Percentiles rank a stretch among this genome's conserved stretches.
phyloP scores from a whole-genome alignment of 1,140 invertebrate genomes.

The Polypedilum vanderplanki region DNA sequence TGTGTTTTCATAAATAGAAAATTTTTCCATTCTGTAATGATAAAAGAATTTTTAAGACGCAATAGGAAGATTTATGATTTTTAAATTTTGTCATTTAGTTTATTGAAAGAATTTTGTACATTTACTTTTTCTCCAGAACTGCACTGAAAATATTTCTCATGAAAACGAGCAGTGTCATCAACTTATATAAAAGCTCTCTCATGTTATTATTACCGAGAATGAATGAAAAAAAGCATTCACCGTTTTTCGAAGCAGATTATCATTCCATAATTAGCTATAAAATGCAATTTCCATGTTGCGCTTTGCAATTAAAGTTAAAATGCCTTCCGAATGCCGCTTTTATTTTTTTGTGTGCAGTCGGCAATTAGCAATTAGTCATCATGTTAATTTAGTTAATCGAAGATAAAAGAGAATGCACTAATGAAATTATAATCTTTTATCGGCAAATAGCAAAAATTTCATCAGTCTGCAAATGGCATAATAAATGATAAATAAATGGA shows the following conservation, averaged over 20 bases:
- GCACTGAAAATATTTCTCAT: too few species aligned
- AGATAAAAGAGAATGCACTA: background rate
- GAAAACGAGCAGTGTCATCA: background rate
- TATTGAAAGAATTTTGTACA: too few species aligned
- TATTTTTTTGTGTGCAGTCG: background rate
- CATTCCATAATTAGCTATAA: background rate
- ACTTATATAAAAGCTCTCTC: background rate
- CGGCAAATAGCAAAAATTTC: background rate
- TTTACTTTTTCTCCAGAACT: too few species aligned
- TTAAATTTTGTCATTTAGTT: too few species aligned
- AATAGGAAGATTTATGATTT: too few species aligned
- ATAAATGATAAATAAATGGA: background rate
- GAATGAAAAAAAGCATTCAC: background rate
- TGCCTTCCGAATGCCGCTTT: background rate
- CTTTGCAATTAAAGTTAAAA: background rate
- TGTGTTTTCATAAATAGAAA: background rate
- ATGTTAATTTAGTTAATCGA: slow-evolving; percentile 7
- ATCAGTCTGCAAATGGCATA: background rate
- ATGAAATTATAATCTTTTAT: background rate
- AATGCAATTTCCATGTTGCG: slow-evolving; percentile 10
- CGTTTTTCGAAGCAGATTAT: background rate
- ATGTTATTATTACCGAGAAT: slow-evolving; percentile 13
- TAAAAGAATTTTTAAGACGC: too few species aligned
- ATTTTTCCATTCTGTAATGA: too few species aligned
- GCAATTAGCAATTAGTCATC: slow-evolving; percentile 17